phyloP scores from a whole-genome alignment of 2,113 vertebrate genomes.

The Phrynosoma blainvillii region DNA sequence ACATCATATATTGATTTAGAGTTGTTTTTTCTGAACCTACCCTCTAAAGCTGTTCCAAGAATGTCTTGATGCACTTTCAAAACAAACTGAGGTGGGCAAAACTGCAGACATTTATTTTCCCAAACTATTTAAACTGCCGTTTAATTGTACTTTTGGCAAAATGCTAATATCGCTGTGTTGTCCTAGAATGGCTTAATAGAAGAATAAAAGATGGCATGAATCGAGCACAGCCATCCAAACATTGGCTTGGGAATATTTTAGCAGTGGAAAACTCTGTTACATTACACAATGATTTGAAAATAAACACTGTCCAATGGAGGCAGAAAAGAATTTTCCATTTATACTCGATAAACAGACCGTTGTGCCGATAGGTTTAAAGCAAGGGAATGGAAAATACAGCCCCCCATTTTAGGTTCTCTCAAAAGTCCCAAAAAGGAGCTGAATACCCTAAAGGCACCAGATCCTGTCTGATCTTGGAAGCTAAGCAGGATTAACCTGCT shows the following conservation, averaged over 20 bases:
- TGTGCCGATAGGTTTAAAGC: no score
- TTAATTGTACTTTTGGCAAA: constrained; percentile 11
- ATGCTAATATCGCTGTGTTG: not conserved
- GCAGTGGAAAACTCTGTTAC: not conserved
- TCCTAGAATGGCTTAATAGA: not conserved
- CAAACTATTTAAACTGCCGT: not conserved
- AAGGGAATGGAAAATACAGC: no score
- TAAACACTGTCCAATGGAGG: not conserved
- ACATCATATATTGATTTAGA: not conserved
- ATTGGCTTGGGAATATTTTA: not conserved
- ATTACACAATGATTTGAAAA: not conserved
- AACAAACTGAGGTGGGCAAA: not conserved
- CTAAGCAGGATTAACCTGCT: no score
- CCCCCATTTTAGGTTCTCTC: no score
- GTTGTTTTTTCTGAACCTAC: not conserved
- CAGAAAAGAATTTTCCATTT: not conserved
- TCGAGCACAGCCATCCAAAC: not conserved
- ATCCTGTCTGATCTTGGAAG: no score
- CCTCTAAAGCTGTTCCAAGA: not conserved
- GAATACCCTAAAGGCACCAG: no score
- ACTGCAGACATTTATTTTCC: not conserved
- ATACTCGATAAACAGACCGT: not conserved
- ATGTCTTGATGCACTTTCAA: not conserved
- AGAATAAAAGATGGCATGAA: not conserved
- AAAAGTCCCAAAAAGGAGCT: no score